Percentiles rank a stretch among this genome's conserved stretches.
Evolutionary conservation across 2,113 vertebrate species (phyloP).

Genomic region (Cairina moschata): DNA sequence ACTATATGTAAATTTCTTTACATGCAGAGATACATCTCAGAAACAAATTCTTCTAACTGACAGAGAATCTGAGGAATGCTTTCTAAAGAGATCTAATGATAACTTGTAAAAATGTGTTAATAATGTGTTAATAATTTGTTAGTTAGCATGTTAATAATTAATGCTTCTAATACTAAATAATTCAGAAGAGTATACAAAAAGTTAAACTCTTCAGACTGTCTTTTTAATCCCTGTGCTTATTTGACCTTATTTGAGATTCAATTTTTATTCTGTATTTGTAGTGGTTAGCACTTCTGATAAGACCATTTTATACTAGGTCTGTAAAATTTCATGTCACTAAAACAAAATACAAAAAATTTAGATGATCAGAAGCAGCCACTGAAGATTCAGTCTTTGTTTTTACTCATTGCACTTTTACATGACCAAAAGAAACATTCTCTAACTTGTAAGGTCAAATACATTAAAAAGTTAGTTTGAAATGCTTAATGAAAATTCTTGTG

Average conservation of each 20-base stretch:
- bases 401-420: not conserved
- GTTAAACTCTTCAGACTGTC: not conserved
- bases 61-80: not conserved
- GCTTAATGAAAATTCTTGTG: not conserved
- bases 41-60: not conserved
- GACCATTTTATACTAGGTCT: not conserved
- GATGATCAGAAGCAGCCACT: not conserved
- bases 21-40: not conserved
- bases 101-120: not conserved
- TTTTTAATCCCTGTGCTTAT: not conserved
- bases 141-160: not conserved
- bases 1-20: not conserved
- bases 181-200: not conserved
- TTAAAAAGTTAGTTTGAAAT: not conserved
- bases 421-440: not conserved
- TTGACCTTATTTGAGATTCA: not conserved
- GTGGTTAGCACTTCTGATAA: not conserved
- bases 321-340: not conserved
- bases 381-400: not conserved
- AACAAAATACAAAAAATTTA: not conserved
- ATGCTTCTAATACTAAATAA: not conserved
- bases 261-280: not conserved
- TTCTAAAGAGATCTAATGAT: not conserved
- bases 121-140: not conserved
- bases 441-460: not conserved